A percentile compares a stretch with the other conserved stretches of the same genome.
Conservation (phyloP, 2,113 vertebrate species). For the Cercocebus atys region DNA sequence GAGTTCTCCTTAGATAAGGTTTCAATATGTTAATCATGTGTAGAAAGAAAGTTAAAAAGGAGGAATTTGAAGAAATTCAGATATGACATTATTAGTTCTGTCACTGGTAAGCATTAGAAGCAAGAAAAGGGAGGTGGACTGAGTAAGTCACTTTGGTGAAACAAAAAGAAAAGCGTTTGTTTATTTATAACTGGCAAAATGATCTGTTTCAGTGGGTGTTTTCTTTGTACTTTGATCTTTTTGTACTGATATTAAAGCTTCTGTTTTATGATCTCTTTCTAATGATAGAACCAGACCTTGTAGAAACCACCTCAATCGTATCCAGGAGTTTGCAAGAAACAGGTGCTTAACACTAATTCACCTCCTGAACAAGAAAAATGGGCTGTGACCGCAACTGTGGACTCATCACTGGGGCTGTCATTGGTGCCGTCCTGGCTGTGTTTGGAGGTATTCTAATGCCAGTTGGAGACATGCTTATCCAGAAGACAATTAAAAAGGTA, state of each 20-base stretch:
- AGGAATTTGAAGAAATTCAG: neutral
- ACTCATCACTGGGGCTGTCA: conserved; percentile 86
- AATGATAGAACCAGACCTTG: conserved; percentile 2
- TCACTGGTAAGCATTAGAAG: neutral
- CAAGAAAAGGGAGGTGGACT: neutral
- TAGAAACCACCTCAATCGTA: conserved; percentile 3
- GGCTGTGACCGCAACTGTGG: conserved; percentile 84
- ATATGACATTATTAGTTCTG: neutral
- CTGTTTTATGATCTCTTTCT: conserved; percentile 72
- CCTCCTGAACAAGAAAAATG: conserved; percentile 74
- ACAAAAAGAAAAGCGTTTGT: neutral
- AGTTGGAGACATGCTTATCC: conserved; percentile 87
- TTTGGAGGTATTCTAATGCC: conserved; percentile 93
- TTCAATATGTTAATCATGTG: neutral
- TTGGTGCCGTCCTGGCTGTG: conserved; percentile 87
- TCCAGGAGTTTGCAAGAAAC: conserved; percentile 5
- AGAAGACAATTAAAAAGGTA: conserved; percentile 91
- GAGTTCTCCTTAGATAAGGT: neutral
- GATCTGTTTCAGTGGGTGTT: conserved; percentile 51
- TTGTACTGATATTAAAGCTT: conserved; percentile 69
- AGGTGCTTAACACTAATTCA: neutral
- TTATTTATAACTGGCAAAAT: conserved; percentile 11
- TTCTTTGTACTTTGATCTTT: conserved; percentile 83
- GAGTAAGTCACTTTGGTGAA: neutral
- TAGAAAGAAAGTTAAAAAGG: neutral